Percentiles rank a stretch among this genome's conserved stretches.
phyloP scores from a whole-genome alignment of 2,113 vertebrate species.

The Myrmecobius fasciatus region DNA sequence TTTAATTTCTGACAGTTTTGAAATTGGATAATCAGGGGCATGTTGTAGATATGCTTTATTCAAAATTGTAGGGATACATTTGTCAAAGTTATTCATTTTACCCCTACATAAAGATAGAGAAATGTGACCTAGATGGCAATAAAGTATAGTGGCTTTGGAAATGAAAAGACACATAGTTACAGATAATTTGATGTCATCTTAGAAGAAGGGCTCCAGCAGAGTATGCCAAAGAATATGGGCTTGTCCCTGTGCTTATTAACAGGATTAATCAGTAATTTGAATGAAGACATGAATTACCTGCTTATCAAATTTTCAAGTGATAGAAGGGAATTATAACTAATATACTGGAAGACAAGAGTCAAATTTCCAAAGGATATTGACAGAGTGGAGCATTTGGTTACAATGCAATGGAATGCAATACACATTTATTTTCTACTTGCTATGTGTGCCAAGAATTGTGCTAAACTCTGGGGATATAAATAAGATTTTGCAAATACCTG shows the following conservation, averaged over 20 bases:
- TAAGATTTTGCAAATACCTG: background rate
- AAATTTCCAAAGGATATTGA: background rate
- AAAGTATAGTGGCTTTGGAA: background rate
- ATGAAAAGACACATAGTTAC: background rate
- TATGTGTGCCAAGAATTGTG: background rate
- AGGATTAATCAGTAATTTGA: background rate
- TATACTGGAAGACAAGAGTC: background rate
- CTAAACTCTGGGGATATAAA: background rate
- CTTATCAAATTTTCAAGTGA: background rate
- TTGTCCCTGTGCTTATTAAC: background rate
- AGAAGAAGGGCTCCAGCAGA: background rate
- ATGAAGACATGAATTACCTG: background rate
- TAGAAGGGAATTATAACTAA: background rate
- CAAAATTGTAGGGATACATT: background rate
- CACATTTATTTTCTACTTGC: background rate
- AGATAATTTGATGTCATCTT: too few relatives aligned
- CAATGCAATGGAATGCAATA: background rate
- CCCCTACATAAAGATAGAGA: background rate
- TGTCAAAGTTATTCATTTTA: background rate
- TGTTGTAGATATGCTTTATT: background rate
- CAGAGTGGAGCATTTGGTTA: background rate
- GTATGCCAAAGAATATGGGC: background rate
- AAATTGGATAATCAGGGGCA: background rate
- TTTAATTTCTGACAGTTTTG: background rate
- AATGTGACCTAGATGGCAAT: background rate